Percentiles rank a stretch among this genome's conserved stretches.
Evolutionary conservation across 2,797 vertebrate species (phyloP).

Genomic region (Adrianichthys oophorus): DNA sequence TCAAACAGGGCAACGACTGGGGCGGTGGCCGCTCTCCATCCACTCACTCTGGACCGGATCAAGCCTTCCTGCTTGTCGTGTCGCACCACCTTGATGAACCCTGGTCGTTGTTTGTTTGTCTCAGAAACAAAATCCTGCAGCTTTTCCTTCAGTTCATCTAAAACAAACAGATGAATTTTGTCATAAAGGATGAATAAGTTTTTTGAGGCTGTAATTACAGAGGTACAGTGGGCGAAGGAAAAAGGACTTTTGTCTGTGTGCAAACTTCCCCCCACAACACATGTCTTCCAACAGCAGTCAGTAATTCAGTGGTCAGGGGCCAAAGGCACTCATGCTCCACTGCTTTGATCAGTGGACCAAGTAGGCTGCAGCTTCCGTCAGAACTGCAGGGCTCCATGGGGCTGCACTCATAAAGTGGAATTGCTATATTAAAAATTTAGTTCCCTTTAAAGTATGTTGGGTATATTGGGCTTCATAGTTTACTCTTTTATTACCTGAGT

Average conservation of each 20-base stretch:
- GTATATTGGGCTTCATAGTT: conserved; percentile 44
- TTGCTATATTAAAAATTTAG: conserved; percentile 56
- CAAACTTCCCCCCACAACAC: conserved; percentile 56
- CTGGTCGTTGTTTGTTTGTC: conserved; percentile 83
- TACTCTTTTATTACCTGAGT: conserved; percentile 46
- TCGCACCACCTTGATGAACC: conserved; percentile 93
- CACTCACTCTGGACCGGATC: conserved; percentile 94
- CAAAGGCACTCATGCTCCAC: conserved; percentile 53
- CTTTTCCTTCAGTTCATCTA: conserved; percentile 95
- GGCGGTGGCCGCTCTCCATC: conserved; percentile 91
- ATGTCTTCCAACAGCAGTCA: conserved; percentile 52
- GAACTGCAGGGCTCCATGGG: conserved; percentile 47
- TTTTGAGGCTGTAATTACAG: background rate
- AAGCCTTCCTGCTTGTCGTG: conserved; percentile 93
- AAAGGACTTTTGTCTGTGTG: conserved; percentile 34
- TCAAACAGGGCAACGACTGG: conserved; percentile 97
- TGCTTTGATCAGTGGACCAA: conserved; percentile 67
- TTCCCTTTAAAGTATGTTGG: conserved; percentile 39
- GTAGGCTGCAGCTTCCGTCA: conserved; percentile 52
- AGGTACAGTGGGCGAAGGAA: conserved; percentile 2
- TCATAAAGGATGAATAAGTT: conserved; percentile 22
- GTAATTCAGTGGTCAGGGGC: conserved; percentile 53
- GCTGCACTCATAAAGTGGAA: conserved; percentile 49
- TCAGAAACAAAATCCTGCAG: conserved; percentile 88
- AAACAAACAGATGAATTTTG: conserved; percentile 24